A percentile compares a stretch with the other conserved stretches of the same genome.
Evolutionary conservation across 1,140 invertebrate genomes (phyloP).

Genomic region (Drosophila ambigua): DNA sequence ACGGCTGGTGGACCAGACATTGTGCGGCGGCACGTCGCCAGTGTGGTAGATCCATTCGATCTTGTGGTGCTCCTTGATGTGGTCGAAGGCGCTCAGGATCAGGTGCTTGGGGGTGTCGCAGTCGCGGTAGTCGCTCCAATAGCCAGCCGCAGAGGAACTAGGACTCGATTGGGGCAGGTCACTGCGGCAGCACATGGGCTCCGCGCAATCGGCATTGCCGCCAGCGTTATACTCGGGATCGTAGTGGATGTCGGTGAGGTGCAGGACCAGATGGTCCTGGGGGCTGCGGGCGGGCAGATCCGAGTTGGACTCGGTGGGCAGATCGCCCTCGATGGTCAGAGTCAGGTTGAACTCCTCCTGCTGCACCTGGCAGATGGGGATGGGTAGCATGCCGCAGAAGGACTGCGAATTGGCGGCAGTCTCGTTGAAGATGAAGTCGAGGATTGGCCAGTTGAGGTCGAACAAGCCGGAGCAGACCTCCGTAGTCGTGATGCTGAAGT

Average conservation of each 20-base stretch:
- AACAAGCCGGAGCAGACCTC: constrained; percentile 85
- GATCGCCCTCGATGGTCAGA: constrained; percentile 45
- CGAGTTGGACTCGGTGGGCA: constrained; percentile 42
- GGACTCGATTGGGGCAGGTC: constrained; percentile 13
- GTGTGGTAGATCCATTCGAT: constrained; percentile 92
- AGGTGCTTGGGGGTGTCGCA: constrained; percentile 90
- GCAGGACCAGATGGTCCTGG: constrained; percentile 86
- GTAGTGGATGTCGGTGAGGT: constrained; percentile 93
- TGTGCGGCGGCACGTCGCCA: constrained; percentile 93
- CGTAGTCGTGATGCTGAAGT: constrained; percentile 71
- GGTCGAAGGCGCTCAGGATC: constrained; percentile 86
- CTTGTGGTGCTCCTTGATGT: constrained; percentile 86
- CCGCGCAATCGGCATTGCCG: constrained; percentile 87
- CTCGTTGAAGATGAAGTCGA: constrained; percentile 65
- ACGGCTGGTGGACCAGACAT: constrained; percentile 91
- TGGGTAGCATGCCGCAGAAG: constrained; percentile 71
- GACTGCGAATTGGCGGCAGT: constrained; percentile 54
- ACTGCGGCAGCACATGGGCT: constrained; percentile 90
- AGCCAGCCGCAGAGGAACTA: constrained; percentile 85
- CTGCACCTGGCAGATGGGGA: constrained; percentile 56
- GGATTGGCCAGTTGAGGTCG: constrained; percentile 67
- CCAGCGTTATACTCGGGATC: constrained; percentile 89
- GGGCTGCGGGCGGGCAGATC: constrained; percentile 41
- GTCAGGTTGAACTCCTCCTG: constrained; percentile 56
- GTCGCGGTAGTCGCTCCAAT: constrained; percentile 90